Percentiles rank a stretch among this genome's conserved stretches.
These are phyloP conservation scores for Argopecten irradians DNA, from an alignment of 1,140 invertebrate species.

Conservation along the genomic window DNA sequence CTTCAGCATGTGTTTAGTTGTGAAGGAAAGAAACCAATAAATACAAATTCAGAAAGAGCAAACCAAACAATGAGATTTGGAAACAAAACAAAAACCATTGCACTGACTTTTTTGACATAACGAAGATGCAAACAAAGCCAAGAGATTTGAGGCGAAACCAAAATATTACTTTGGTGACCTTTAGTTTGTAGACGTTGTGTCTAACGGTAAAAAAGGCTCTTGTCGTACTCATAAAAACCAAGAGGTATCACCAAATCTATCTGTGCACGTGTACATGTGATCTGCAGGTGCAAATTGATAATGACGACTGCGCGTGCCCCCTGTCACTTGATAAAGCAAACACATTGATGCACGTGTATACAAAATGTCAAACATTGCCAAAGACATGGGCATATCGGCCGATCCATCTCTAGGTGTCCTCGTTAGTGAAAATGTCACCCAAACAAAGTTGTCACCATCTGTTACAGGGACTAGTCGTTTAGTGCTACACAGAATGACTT, in stretches of 20 bases:
- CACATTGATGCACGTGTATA: not conserved
- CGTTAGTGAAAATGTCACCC: not conserved
- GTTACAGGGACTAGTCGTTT: not conserved
- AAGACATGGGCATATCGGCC: not conserved
- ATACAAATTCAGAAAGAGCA: too few species aligned
- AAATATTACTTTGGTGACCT: not conserved
- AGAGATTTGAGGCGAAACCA: too few species aligned
- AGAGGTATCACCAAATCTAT: not conserved
- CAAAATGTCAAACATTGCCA: not conserved
- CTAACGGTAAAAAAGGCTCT: not conserved
- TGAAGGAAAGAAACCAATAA: too few species aligned
- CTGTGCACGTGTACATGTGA: not conserved
- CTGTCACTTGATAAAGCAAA: not conserved
- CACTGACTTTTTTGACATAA: too few species aligned
- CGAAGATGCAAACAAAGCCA: too few species aligned
- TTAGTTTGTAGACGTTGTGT: not conserved
- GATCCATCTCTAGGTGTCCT: not conserved
- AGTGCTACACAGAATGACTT: not conserved
- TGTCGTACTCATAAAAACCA: not conserved
- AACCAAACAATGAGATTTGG: too few species aligned
- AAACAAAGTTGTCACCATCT: not conserved
- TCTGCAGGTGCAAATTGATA: conserved; percentile 1
- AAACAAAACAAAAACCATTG: too few species aligned
- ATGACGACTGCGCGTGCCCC: not conserved
- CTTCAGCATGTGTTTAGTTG: too few species aligned